Evolutionary conservation across 1,140 invertebrate genomes (phyloP), one percentile per base, ranked within the genome.

Genomic region (Polyergus mexicanus): DNA sequence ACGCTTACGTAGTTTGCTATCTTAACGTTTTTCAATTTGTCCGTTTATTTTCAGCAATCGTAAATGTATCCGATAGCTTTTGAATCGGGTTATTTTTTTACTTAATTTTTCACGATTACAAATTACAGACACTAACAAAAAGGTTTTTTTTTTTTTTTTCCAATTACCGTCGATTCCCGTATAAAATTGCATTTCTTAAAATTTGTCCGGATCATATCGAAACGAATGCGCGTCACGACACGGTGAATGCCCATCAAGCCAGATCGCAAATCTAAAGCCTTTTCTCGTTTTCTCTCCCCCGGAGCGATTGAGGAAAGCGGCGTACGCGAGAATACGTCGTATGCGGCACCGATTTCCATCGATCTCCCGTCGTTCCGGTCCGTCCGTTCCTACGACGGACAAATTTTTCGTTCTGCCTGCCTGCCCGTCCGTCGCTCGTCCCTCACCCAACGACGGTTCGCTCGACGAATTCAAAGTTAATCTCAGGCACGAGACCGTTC

Each of bases 401-500:
- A 92, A 92, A 92, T 91, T 90, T 89, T 92, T 87, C 86, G 75
- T 89, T 81, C 85, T 81, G 38, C 71, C 58, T 44, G 41, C 76
- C 47, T 35, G 83, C 83, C 1, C 54, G 44, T 25, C 1, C 54
- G 44, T 25, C 38, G 54, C 47, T 56, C 77, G 47, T 65, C 78
- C 51, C 71, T 65, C 44, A 35, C 56, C 41, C 63, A 44, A 69
- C 32, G 63, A 80, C 76, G 88, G 75, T 75, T 62, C 77, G 63
- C 28, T 84, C 66, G 76, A 77, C 88, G 91, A 90, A 92, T 92
- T 92, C 89, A 92, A 90, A 92, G 91, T 92, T 92, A 92, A 92
- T 92, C 91, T 92, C 69, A 78, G 89, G 54, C 85, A 90, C 81
- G 89, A 88, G 87, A 71, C 75, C 88, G 84, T 86, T 86, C 65